phyloP scores from a whole-genome alignment of 2,888 invertebrate genomes.

The Taphrorychus bicolor region DNA sequence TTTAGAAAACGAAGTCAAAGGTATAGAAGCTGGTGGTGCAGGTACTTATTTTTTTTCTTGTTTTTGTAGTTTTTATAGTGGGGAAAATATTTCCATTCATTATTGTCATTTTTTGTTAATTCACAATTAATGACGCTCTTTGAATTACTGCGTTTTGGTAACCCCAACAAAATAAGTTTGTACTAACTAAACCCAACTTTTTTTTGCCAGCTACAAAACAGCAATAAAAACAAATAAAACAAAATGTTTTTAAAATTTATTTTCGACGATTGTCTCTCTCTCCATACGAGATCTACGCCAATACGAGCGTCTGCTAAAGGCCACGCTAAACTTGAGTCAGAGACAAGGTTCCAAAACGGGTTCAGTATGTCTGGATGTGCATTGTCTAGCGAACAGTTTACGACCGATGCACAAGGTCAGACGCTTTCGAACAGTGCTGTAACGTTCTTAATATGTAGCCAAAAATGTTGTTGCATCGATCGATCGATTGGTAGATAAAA shows the following conservation, averaged over 20 bases:
- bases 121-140: too few species aligned
- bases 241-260: too few species aligned
- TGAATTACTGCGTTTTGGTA: too few species aligned
- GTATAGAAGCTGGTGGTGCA: too few species aligned
- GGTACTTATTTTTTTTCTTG: not conserved
- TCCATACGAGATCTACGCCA: slow-evolving; percentile 12
- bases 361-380: slow-evolving; percentile 51
- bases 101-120: too few species aligned
- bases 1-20: not conserved
- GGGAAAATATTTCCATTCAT: too few species aligned
- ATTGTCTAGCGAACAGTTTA: slow-evolving; percentile 46
- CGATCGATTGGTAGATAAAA: not conserved
- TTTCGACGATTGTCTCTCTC: slow-evolving; percentile 10
- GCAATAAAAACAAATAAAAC: too few species aligned
- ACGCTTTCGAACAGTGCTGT: slow-evolving; percentile 30
- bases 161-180: too few species aligned
- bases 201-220: too few species aligned
- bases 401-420: slow-evolving; percentile 42
- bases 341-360: slow-evolving; percentile 48
- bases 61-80: not conserved
- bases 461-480: not conserved
- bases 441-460: not conserved
- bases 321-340: slow-evolving; percentile 40
- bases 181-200: too few species aligned
- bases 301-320: slow-evolving; percentile 30